phyloP scores from a whole-genome alignment of 2,888 invertebrate genomes.

The Diplolepis rosae region DNA sequence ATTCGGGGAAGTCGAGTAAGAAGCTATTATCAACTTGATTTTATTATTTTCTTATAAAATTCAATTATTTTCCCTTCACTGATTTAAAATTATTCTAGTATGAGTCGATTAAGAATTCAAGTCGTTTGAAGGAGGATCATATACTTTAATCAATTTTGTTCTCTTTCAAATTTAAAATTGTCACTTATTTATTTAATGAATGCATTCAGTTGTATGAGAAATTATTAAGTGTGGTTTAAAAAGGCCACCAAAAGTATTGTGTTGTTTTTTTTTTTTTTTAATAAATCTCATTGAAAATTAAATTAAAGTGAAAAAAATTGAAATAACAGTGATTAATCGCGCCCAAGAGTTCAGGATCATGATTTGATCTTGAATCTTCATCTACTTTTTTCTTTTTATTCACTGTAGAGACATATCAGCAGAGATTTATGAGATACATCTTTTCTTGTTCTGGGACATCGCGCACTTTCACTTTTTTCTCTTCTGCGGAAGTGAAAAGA shows the following conservation, averaged over 20 bases:
- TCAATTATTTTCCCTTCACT: background rate
- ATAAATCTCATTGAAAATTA: background rate
- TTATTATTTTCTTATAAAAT: background rate
- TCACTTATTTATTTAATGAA: too few relatives aligned
- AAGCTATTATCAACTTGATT: background rate
- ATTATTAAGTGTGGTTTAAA: too few relatives aligned
- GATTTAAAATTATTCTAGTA: background rate
- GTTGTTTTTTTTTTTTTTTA: background rate
- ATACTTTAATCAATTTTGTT: too few relatives aligned
- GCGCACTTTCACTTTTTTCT: constrained; percentile 64
- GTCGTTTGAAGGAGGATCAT: too few relatives aligned
- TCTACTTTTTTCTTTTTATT: background rate
- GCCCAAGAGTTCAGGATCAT: background rate
- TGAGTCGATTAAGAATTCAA: too few relatives aligned
- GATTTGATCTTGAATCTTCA: background rate
- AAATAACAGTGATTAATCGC: background rate
- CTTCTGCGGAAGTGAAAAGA: constrained; percentile 67
- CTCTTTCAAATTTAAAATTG: too few relatives aligned
- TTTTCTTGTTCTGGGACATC: constrained; percentile 50
- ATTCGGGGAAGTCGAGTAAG: constrained; percentile 63
- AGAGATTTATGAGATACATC: background rate
- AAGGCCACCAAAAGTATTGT: too few relatives aligned
- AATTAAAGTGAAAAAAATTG: background rate
- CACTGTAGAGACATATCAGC: background rate
- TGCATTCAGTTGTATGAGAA: too few relatives aligned